Percentiles rank a stretch among this genome's conserved stretches.
Evolutionary conservation across 2,888 invertebrate genomes (phyloP).

Genomic region (Drosophila siamana): DNA sequence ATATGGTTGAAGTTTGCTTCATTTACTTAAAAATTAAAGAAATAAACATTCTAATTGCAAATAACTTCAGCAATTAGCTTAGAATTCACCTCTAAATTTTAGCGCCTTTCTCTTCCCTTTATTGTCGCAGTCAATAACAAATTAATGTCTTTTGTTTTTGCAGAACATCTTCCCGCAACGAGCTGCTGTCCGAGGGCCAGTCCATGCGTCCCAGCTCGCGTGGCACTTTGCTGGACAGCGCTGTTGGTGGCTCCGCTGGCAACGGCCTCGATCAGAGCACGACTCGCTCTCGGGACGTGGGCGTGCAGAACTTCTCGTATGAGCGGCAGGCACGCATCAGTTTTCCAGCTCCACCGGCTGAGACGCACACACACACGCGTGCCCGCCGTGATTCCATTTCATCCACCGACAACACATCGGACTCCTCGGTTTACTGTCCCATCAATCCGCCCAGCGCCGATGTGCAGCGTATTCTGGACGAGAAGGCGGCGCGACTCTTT

Average conservation of each 20-base stretch:
- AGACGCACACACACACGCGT: conserved; percentile 55
- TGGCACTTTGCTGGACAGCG: conserved; percentile 66
- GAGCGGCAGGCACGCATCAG: conserved; percentile 77
- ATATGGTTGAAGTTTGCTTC: too few species aligned
- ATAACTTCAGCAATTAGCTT: too few species aligned
- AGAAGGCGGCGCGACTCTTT: conserved; percentile 83
- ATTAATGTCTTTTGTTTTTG: neutral
- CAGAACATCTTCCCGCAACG: conserved; percentile 83
- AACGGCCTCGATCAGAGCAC: conserved; percentile 59
- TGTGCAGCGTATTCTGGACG: conserved; percentile 83
- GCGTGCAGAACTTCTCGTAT: conserved; percentile 83
- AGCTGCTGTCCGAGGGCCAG: conserved; percentile 79
- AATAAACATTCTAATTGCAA: too few species aligned
- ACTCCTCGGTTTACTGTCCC: conserved; percentile 85
- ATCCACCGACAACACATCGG: conserved; percentile 84
- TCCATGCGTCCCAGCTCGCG: conserved; percentile 76
- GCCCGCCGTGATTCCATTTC: conserved; percentile 81
- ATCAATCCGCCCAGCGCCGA: conserved; percentile 83
- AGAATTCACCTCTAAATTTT: too few species aligned
- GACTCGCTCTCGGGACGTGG: conserved; percentile 71
- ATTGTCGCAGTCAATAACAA: neutral
- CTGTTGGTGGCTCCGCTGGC: conserved; percentile 35
- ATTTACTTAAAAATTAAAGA: too few species aligned
- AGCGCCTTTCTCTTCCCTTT: too few species aligned
- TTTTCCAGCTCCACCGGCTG: conserved; percentile 76